Conservation (phyloP, 2,113 vertebrate species). For the Shinisaurus crocodilurus region DNA sequence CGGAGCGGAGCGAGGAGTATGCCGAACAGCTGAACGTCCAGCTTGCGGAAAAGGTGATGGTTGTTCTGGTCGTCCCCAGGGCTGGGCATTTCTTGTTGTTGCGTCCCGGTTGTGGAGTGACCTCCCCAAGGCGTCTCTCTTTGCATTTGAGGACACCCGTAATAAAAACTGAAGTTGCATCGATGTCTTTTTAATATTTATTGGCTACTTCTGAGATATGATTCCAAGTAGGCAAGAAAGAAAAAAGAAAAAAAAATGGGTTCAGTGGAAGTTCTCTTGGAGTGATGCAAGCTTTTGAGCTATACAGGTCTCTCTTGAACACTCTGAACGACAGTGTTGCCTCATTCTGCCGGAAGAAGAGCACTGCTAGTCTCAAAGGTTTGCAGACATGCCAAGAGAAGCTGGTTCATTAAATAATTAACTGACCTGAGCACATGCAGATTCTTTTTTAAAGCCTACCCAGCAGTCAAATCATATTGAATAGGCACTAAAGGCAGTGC, state of each 20-base stretch:
- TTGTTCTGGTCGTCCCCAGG: too few relatives aligned
- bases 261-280: not conserved
- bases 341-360: not conserved
- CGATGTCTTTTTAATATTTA: constrained; percentile 24
- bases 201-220: not conserved
- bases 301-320: not conserved
- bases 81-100: fast-evolving
- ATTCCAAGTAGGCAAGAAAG: not conserved
- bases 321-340: too few relatives aligned
- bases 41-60: constrained; percentile 85
- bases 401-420: not conserved
- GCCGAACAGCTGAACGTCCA: constrained; percentile 81
- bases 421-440: not conserved
- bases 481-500: too few relatives aligned
- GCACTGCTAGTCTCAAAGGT: not conserved
- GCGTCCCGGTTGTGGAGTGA: not conserved
- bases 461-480: too few relatives aligned
- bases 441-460: too few relatives aligned
- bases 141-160: not conserved
- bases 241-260: too few relatives aligned
- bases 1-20: constrained; percentile 83
- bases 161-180: not conserved
- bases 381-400: not conserved
- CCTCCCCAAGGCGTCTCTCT: not conserved
- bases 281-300: not conserved